Conservation (phyloP, 2,888 invertebrate species). For the Dynastes tityus region DNA sequence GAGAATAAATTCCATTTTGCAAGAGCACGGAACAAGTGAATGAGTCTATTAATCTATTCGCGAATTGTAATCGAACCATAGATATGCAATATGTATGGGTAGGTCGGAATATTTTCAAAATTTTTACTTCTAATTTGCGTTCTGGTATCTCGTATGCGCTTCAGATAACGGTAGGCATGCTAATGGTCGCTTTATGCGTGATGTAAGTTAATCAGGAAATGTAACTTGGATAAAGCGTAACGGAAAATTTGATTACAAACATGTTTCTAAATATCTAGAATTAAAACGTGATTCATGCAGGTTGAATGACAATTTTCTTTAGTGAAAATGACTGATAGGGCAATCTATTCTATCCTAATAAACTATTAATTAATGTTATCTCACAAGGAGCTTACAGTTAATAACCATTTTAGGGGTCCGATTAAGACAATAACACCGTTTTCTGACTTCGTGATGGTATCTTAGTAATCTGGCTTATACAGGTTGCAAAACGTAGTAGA, state of each 20-base stretch:
- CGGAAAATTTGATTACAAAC: conserved; percentile 20
- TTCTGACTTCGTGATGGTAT: too few relatives aligned
- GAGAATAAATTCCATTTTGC: conserved; percentile 49
- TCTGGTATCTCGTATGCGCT: conserved; percentile 14
- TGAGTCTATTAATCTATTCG: conserved; percentile 47
- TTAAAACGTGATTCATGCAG: background rate
- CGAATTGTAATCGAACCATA: conserved; percentile 40
- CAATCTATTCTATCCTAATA: background rate
- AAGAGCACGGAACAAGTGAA: conserved; percentile 47
- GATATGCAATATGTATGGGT: conserved; percentile 27
- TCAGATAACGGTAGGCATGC: conserved; percentile 25
- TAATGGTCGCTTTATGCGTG: conserved; percentile 15
- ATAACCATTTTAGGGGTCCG: too few relatives aligned
- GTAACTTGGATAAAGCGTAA: conserved; percentile 13
- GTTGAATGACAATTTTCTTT: background rate
- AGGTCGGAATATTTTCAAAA: conserved; percentile 38
- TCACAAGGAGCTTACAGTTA: too few relatives aligned
- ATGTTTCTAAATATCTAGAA: background rate
- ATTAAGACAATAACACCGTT: too few relatives aligned
- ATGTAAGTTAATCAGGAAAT: conserved; percentile 41
- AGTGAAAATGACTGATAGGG: too few relatives aligned
- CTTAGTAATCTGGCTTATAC: too few relatives aligned
- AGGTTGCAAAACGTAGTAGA: too few relatives aligned
- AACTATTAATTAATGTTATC: background rate
- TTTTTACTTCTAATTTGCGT: conserved; percentile 33